These are phyloP conservation scores for Neolamprologus modestus DNA, from an alignment of 2,113 vertebrate genomes.

Conservation along the genomic window DNA sequence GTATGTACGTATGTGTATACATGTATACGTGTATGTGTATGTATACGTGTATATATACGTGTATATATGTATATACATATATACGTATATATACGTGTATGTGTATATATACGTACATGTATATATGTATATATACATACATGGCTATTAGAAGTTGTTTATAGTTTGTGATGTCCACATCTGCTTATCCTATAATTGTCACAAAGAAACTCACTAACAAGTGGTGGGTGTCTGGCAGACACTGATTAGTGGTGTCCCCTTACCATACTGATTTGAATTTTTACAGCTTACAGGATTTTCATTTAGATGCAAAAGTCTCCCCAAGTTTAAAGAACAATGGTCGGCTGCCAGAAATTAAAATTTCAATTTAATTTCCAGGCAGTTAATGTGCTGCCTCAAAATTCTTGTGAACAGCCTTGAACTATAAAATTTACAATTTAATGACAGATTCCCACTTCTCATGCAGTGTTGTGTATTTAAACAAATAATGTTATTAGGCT, in stretches of 20 bases:
- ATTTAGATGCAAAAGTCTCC: not conserved
- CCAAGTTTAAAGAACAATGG: not conserved
- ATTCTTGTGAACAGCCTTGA: not conserved
- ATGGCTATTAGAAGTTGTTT: not conserved
- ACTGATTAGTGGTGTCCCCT: not conserved
- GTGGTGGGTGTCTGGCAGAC: not conserved
- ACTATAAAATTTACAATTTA: not conserved
- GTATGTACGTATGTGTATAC: accelerated
- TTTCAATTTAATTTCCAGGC: not conserved
- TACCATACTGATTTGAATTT: not conserved
- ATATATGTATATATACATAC: not conserved
- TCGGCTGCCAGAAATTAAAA: not conserved
- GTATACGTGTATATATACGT: accelerated
- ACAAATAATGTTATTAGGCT: not conserved
- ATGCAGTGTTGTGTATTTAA: not conserved
- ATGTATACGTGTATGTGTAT: too few relatives aligned
- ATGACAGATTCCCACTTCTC: not conserved
- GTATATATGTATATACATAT: accelerated
- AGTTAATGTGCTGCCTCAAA: not conserved
- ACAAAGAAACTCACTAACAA: not conserved
- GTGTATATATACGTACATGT: too few relatives aligned
- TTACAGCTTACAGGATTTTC: not conserved
- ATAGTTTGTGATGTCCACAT: not conserved
- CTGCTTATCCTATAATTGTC: not conserved
- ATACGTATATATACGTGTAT: accelerated